phyloP scores from a whole-genome alignment of 2,113 vertebrate genomes.

The Ondatra zibethicus region DNA sequence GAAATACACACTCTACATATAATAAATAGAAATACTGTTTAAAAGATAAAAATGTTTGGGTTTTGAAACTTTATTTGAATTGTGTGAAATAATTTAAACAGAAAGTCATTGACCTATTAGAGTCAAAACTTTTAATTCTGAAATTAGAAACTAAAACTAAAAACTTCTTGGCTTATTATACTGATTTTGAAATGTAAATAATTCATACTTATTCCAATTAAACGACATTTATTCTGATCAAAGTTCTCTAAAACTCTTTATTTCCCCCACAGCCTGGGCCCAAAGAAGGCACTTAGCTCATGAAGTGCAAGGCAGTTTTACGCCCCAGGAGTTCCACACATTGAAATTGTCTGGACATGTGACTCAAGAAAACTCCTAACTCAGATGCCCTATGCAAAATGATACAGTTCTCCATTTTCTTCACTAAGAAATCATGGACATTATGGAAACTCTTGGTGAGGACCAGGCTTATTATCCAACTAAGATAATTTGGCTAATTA shows the following conservation, averaged over 20 bases:
- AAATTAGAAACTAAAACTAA: background rate
- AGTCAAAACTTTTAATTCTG: background rate
- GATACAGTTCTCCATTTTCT: background rate
- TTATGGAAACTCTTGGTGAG: background rate
- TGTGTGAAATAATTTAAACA: background rate
- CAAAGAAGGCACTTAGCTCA: background rate
- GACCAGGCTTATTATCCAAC: slow-evolving; percentile 49
- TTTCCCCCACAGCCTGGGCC: background rate
- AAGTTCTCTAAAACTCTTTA: background rate
- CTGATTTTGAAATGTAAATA: slow-evolving; percentile 27
- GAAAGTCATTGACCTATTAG: background rate
- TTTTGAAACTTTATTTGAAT: slow-evolving; percentile 5
- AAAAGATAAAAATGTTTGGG: background rate
- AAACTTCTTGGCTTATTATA: background rate
- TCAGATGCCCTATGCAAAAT: background rate
- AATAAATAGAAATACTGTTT: background rate
- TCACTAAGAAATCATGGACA: slow-evolving; percentile 37
- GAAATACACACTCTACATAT: background rate
- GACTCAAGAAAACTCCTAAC: background rate
- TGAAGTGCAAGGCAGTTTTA: background rate
- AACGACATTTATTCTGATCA: background rate
- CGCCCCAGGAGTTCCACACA: background rate
- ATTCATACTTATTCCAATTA: slow-evolving; percentile 13
- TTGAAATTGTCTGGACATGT: background rate
- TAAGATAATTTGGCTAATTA: slow-evolving; percentile 40